Conservation (phyloP, 2,113 vertebrate species). For the Xyliphius kryptos region DNA sequence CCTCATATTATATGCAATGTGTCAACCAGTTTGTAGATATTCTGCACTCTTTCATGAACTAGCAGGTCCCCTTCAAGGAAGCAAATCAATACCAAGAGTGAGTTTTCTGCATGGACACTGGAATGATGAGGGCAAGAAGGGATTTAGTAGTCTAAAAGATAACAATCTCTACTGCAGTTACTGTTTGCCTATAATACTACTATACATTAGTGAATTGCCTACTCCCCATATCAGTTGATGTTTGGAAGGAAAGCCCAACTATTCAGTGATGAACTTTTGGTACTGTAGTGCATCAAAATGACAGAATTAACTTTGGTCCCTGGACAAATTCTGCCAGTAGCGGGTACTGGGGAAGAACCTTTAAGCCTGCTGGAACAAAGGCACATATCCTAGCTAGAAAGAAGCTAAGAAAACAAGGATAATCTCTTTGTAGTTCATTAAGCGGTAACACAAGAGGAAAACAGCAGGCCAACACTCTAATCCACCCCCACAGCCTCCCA, state of each 20-base stretch:
- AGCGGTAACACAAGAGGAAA: too few species aligned
- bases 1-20: background rate
- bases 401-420: too few species aligned
- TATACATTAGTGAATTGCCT: background rate
- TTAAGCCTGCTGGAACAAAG: too few species aligned
- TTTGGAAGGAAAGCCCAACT: conserved; percentile 2
- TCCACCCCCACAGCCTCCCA: too few species aligned
- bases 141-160: background rate
- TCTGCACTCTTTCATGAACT: background rate
- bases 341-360: too few species aligned
- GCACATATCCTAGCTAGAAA: too few species aligned
- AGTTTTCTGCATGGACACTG: background rate
- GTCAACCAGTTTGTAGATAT: background rate
- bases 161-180: background rate
- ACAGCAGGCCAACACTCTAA: too few species aligned
- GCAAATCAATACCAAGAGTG: background rate
- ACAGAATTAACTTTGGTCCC: too few species aligned
- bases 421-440: too few species aligned
- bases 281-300: too few species aligned
- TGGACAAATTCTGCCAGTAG: too few species aligned
- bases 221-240: background rate
- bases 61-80: background rate
- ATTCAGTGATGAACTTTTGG: background rate
- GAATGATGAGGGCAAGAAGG: background rate
- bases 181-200: background rate